These are phyloP conservation scores for Oryzias melastigma DNA, from an alignment of 2,113 vertebrate species.

Conservation along the genomic window DNA sequence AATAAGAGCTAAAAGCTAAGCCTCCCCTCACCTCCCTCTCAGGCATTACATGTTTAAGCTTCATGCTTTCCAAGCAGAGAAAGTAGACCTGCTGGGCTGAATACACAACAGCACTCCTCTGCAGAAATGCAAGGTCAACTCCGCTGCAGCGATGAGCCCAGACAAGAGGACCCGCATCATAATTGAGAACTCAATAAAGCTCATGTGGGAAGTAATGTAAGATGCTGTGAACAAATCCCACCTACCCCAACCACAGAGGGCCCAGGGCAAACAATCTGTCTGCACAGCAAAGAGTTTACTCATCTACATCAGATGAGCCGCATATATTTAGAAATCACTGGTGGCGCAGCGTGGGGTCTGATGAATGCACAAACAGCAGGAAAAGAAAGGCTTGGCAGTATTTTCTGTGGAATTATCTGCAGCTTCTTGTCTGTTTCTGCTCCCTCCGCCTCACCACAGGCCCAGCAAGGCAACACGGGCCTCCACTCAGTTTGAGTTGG, in stretches of 20 bases:
- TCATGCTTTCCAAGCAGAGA: slow-evolving; percentile 60
- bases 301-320: slow-evolving; percentile 62
- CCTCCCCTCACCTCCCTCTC: slow-evolving; percentile 38
- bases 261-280: slow-evolving; percentile 61
- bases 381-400: slow-evolving; percentile 30
- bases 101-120: slow-evolving; percentile 53
- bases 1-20: slow-evolving; percentile 50
- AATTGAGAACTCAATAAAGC: slow-evolving; percentile 67
- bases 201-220: slow-evolving; percentile 57
- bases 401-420: slow-evolving; percentile 64
- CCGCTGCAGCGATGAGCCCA: slow-evolving; percentile 39
- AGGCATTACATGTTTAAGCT: slow-evolving; percentile 54
- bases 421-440: slow-evolving; percentile 67
- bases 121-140: slow-evolving; percentile 68
- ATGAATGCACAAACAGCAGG: slow-evolving; percentile 70
- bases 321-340: slow-evolving; percentile 68
- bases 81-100: slow-evolving; percentile 50
- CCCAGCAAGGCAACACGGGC: slow-evolving; percentile 54
- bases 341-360: slow-evolving; percentile 57
- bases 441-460: slow-evolving; percentile 30
- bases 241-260: slow-evolving; percentile 46
- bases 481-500: slow-evolving; percentile 53
- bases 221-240: slow-evolving; percentile 44
- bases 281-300: slow-evolving; percentile 61
- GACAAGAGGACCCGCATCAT: slow-evolving; percentile 53